Evolutionary conservation across 2,113 vertebrate genomes (phyloP), one percentile per base, ranked within the genome.

Genomic region (Nematolebias whitei): DNA sequence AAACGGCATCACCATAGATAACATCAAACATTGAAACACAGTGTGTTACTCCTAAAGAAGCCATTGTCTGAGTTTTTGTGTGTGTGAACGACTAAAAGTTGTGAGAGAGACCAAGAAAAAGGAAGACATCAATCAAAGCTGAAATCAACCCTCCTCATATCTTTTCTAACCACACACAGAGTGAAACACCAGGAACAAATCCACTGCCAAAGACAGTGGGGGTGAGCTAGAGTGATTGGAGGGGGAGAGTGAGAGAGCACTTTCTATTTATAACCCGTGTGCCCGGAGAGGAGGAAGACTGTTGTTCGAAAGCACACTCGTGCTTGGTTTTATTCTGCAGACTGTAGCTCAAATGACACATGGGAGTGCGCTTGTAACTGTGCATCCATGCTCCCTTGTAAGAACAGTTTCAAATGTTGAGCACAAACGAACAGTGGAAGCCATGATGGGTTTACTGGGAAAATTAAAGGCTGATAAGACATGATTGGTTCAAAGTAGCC

Each of bases 211-310:
- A 78, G 66, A 61, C 62, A 22, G 51, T 41, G 63, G 32, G 77
- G 62, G 75, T 57, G 66, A 84, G 64, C 72, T 40, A 68, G 81
- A 71, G 71, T 59, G 78, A 81, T 55, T 29, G 32, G 52, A 75
- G 61, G 71, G 50, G 63, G 58, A 58, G 71, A 80, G 84, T 63
- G 85, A 84, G 79, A 68, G 85, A 68, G 76, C 74, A 73, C 79
- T 82, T 83, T 87, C 89, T 89, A 91, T 89, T 89, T 91, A 82
- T 91, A 91, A 82, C 70, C 64, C 2, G 22, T 67, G 77, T 79
- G 85, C 81, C 79, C 78, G 15, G 63, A 85, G 80, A 85, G 84
- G 82, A 89, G 75, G 83, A 82, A 79, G 71, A 79, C 76, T 81
- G 80, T 84, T 83, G 78, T 86, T 86, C 26, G 78, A 85, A 85